Conservation (phyloP, 2,888 invertebrate genomes). For the Hypsopygia costalis region DNA sequence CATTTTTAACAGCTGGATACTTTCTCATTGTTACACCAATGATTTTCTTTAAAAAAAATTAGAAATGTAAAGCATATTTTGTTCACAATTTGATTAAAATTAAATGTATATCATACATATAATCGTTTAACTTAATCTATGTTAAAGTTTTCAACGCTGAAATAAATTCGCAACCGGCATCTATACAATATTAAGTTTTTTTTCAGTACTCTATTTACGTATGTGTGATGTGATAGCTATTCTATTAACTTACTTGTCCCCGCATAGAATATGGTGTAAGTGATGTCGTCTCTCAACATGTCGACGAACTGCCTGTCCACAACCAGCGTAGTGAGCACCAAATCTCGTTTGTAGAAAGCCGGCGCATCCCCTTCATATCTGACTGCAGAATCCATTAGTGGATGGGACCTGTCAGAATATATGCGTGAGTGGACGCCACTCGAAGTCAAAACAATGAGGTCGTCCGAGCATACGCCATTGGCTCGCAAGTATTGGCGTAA, state of each 20-base stretch:
- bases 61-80: no score
- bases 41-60: no score
- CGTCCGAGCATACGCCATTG: slow-evolving; percentile 2
- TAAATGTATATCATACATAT: no score
- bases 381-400: slow-evolving; percentile 86
- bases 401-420: slow-evolving; percentile 75
- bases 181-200: no score
- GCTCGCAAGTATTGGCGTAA: slow-evolving; percentile 7
- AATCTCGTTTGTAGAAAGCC: slow-evolving; percentile 82
- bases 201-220: no score
- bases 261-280: slow-evolving; percentile 81
- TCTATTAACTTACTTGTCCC: slow-evolving; percentile 82
- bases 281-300: slow-evolving; percentile 73
- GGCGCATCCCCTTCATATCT: slow-evolving; percentile 82
- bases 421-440: slow-evolving; percentile 1
- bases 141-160: no score
- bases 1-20: no score
- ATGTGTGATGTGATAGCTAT: no score
- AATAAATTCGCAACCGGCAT: no score
- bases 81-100: no score
- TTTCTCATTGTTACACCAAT: no score
- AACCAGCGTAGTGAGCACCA: slow-evolving; percentile 81
- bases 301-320: slow-evolving; percentile 81
- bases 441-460: slow-evolving; percentile 8
- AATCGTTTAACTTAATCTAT: no score